Percentiles rank a stretch among this genome's conserved stretches.
These are phyloP conservation scores for Nomada ruficornis DNA, from an alignment of 2,888 invertebrate genomes.

Conservation along the genomic window DNA sequence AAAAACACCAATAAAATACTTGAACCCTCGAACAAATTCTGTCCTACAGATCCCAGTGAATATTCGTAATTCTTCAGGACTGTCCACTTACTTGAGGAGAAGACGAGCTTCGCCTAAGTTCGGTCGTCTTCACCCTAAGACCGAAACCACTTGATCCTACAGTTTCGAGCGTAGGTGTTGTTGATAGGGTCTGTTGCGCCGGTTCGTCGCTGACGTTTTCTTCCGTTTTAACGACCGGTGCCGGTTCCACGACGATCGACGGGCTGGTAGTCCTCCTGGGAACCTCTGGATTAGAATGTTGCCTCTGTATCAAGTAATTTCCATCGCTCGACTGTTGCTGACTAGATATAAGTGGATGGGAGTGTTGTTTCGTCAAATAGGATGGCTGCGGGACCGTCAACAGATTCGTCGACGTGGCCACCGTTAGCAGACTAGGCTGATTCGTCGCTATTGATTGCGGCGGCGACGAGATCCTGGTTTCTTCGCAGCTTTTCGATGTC, in stretches of 20 bases:
- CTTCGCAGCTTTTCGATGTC: conserved; percentile 72
- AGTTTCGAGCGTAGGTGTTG: conserved; percentile 46
- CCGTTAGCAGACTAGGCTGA: conserved; percentile 86
- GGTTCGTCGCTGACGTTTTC: conserved; percentile 71
- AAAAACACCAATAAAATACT: neutral
- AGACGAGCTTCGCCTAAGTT: conserved; percentile 87
- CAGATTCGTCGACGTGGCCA: conserved; percentile 86
- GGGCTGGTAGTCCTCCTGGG: conserved; percentile 73
- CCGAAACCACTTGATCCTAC: conserved; percentile 69
- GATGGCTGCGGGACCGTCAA: conserved; percentile 86
- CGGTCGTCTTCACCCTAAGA: conserved; percentile 86
- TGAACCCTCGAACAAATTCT: too few relatives aligned
- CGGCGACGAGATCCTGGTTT: conserved; percentile 56
- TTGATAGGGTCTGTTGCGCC: neutral
- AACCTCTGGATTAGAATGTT: conserved; percentile 85
- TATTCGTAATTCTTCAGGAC: too few relatives aligned
- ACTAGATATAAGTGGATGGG: conserved; percentile 88
- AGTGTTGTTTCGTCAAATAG: conserved; percentile 88
- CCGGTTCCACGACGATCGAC: conserved; percentile 80
- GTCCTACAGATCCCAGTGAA: too few relatives aligned
- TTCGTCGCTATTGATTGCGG: conserved; percentile 56
- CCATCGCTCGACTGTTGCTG: conserved; percentile 83
- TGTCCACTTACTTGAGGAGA: conserved; percentile 86
- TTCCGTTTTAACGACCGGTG: conserved; percentile 79
- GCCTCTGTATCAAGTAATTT: conserved; percentile 84